These are phyloP conservation scores for Choreutis nemorana DNA, from an alignment of 2,888 invertebrate species.

Conservation along the genomic window DNA sequence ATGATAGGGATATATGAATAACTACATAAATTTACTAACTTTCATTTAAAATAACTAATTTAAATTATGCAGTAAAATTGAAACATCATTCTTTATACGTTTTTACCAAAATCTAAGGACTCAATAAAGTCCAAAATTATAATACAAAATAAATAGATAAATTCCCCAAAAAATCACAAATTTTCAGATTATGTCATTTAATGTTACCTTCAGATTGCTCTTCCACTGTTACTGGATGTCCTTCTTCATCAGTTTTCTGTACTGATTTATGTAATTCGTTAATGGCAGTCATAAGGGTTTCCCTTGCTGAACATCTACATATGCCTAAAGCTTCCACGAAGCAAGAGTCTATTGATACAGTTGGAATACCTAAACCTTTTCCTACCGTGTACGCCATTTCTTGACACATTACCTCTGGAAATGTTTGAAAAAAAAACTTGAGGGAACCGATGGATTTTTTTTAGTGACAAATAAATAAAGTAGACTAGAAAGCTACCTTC, in stretches of 20 bases:
- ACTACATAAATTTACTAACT: not conserved
- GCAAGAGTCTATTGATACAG: constrained; percentile 55
- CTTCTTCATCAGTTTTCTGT: constrained; percentile 15
- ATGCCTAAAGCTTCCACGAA: constrained; percentile 50
- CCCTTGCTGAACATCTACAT: constrained; percentile 27
- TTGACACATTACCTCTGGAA: constrained; percentile 39
- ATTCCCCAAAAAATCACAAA: no score
- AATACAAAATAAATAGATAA: no score
- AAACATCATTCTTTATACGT: no score
- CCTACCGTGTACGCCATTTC: constrained; percentile 50
- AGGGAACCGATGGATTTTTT: no score
- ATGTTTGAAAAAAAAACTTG: not conserved
- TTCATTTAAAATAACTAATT: no score
- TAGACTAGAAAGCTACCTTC: constrained; percentile 30
- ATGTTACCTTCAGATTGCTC: constrained; percentile 25
- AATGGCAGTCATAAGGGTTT: constrained; percentile 23
- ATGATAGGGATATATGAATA: not conserved
- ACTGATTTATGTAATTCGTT: constrained; percentile 32
- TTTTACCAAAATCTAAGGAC: no score
- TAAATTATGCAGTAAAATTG: no score
- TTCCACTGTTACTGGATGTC: constrained; percentile 16
- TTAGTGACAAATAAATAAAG: not conserved
- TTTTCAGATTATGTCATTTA: not conserved
- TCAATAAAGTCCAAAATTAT: no score
- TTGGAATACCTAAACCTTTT: constrained; percentile 43